phyloP scores from a whole-genome alignment of 1,140 invertebrate species.

The Zaprionus ghesquierei region DNA sequence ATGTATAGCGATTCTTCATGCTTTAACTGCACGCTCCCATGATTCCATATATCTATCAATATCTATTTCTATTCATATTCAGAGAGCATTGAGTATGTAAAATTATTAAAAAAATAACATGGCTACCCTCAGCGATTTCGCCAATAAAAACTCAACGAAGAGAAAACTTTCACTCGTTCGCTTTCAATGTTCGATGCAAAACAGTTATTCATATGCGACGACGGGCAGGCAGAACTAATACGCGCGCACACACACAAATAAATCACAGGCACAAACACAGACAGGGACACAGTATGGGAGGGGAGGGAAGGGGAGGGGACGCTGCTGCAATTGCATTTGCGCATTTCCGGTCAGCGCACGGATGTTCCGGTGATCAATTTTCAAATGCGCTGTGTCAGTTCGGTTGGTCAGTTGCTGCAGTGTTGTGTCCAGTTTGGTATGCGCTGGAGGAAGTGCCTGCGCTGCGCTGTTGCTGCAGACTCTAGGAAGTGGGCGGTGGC shows the following conservation, averaged over 20 bases:
- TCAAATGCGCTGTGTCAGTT: slow-evolving; percentile 77
- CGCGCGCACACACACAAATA: slow-evolving; percentile 20
- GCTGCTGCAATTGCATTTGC: slow-evolving; percentile 62
- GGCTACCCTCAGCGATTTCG: background rate
- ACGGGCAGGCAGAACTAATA: background rate
- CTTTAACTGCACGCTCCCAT: too few species aligned
- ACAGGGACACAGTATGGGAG: background rate
- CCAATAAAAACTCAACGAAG: background rate
- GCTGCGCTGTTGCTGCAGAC: background rate
- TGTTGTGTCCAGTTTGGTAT: slow-evolving; percentile 21
- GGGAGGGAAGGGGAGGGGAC: slow-evolving; percentile 3
- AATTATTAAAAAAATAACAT: background rate
- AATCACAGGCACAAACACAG: slow-evolving; percentile 25
- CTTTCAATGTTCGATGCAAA: slow-evolving; percentile 51
- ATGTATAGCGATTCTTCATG: too few species aligned
- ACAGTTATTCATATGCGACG: slow-evolving; percentile 43
- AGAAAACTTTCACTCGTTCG: background rate
- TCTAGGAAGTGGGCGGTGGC: background rate
- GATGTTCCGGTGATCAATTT: slow-evolving; percentile 81
- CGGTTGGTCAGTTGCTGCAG: slow-evolving; percentile 39
- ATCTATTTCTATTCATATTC: background rate
- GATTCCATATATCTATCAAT: too few species aligned
- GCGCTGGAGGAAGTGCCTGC: background rate
- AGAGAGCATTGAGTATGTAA: background rate
- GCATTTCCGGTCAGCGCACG: slow-evolving; percentile 78